Evolutionary conservation across 2,797 vertebrate genomes (phyloP), one percentile per base, ranked within the genome.

Genomic region (Sparidentex hasta): DNA sequence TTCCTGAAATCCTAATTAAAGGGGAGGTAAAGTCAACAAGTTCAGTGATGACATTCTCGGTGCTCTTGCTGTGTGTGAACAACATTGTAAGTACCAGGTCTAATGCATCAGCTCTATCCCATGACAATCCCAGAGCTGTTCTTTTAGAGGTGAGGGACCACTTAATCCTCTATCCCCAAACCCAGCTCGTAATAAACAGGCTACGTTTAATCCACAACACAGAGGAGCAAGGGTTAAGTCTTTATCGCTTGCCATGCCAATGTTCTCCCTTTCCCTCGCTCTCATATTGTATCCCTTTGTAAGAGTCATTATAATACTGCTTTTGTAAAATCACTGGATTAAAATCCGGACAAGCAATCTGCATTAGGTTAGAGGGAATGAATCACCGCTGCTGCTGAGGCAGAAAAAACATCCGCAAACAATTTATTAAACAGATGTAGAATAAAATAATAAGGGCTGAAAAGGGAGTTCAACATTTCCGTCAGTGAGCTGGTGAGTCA

Each of bases 191-290:
- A 85, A 87, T 82, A 89, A 91, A 91, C 80, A 76, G 77, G 78
- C 83, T 85, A 61, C 76, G 68, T 83, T 88, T 90, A 90, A 91
- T 89, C 90, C 87, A 83, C 81, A 72, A 71, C 86, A 80, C 66
- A 70, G 82, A 76, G 67, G 79, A 88, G 70, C 81, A 81, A 50
- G 77, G 85, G 79, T 88, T 91, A 88, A 87, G 86, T 83, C 80
- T 76, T 81, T 74, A 77, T 71, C 52, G 63, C 88, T 69, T 69
- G 57, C 76, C 66, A 74, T 59, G 71, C 77, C 81, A 77, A n/a
- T 78, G 71, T 76, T 76, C 75, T 76, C 75, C 65, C 46, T 77
- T 87, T 84, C 3, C 65, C 56, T 84, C 33, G 1, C 80, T 54
- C 76, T 64, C 63, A 65, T 68, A 68, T 70, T 65, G 71, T 46